phyloP scores from a whole-genome alignment of 2,113 vertebrate genomes.

The Ellobius talpinus region DNA sequence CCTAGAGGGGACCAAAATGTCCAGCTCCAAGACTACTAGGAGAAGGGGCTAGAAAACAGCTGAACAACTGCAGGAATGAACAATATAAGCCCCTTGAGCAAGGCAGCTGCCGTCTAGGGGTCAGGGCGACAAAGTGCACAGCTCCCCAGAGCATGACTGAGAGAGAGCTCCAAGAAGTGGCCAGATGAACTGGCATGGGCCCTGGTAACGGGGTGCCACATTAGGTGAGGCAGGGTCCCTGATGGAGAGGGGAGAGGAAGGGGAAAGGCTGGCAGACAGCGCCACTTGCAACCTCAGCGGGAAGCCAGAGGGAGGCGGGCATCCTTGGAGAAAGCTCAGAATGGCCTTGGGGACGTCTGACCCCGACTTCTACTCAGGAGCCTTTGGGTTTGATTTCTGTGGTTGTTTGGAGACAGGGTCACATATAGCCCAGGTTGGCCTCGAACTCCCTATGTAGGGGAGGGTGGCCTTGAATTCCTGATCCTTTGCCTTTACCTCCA shows the following conservation, averaged over 20 bases:
- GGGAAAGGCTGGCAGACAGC: neutral
- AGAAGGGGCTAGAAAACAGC: neutral
- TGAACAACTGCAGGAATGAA: neutral
- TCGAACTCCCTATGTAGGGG: neutral
- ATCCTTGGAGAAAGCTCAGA: neutral
- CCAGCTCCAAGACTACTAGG: neutral
- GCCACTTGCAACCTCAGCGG: rapidly evolving
- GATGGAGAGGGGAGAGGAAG: too few species aligned
- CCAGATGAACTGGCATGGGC: neutral
- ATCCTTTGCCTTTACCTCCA: neutral
- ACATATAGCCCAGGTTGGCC: neutral
- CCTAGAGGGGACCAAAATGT: neutral
- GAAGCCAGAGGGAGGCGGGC: neutral
- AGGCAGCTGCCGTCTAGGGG: too few species aligned
- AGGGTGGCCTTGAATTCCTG: neutral
- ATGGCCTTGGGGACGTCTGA: neutral
- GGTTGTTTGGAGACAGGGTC: neutral
- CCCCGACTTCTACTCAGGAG: neutral
- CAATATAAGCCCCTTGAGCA: neutral
- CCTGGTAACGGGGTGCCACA: neutral
- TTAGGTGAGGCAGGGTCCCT: neutral
- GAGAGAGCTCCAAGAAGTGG: rapidly evolving
- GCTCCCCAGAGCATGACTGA: neutral
- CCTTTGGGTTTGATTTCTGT: neutral
- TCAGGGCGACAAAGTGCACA: neutral